Percentiles rank a stretch among this genome's conserved stretches.
Conservation (phyloP, 1,140 invertebrate species). For the Bicyclus anynana region DNA sequence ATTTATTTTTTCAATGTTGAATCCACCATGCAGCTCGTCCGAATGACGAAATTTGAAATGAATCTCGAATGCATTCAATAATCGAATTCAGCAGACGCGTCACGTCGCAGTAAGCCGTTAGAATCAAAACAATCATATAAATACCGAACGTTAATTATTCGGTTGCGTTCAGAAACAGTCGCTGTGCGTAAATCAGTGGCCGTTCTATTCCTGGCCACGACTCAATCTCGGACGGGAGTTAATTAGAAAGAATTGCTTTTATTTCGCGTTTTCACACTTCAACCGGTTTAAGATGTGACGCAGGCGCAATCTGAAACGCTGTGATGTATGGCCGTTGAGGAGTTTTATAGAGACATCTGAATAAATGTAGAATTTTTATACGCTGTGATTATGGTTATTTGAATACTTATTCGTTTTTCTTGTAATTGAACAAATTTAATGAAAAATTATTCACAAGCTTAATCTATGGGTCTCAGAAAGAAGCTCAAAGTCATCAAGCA, state of each 20-base stretch:
- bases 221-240: slow-evolving; percentile 60
- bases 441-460: no score
- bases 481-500: no score
- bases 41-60: not conserved
- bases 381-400: not conserved
- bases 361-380: slow-evolving; percentile 3
- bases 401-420: not conserved
- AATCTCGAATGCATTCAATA: slow-evolving; percentile 2
- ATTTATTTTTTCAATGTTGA: no score
- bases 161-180: slow-evolving; percentile 59
- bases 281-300: slow-evolving; percentile 53
- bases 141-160: slow-evolving; percentile 70
- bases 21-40: no score
- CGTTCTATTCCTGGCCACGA: slow-evolving; percentile 60
- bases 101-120: slow-evolving; percentile 48
- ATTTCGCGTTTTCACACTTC: slow-evolving; percentile 72
- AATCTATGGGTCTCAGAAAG: no score
- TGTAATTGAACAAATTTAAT: not conserved
- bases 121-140: slow-evolving; percentile 74
- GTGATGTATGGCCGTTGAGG: slow-evolving; percentile 39
- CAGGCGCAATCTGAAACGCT: slow-evolving; percentile 46
- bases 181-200: slow-evolving; percentile 62
- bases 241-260: slow-evolving; percentile 77
- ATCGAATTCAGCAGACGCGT: slow-evolving; percentile 42
- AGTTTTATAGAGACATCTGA: slow-evolving; percentile 15